Evolutionary conservation across 2,888 invertebrate genomes (phyloP), one percentile per base, ranked within the genome.

Genomic region (Nematopogon swammerdamellus): DNA sequence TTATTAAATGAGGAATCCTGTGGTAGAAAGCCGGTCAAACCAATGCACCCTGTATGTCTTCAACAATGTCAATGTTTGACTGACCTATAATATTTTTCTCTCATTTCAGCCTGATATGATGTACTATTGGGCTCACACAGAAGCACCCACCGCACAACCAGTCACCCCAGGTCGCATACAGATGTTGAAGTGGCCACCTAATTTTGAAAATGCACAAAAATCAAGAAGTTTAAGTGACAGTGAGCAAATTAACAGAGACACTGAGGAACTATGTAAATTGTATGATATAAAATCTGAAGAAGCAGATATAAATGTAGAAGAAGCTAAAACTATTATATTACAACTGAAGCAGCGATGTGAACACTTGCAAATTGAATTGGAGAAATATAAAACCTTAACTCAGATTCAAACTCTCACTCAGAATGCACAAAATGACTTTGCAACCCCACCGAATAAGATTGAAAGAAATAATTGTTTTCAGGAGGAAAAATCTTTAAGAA

Each of bases 41-140:
- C n/a, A n/a, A n/a, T 25, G 8, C 25, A 25, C 25, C 25, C 25
- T 8, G 8, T 8, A n/a, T n/a, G n/a, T 25, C 25, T 25, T 6
- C 25, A 4, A 25, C 25, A 25, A n/a, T n/a, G n/a, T n/a, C 25
- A 8, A 25, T 6, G 25, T n/a, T 25, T 25, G 25, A 25, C 25
- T 25, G 25, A 25, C 8, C 5, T 25, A 43, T 43, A 17, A 43
- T 16, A 8, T 17, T 19, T 3, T 44, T 18, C 4, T 51, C 49
- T 54, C 48, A 57, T 73, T 84, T 29, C 72, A 95, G 95, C 89
- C 92, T 52, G 92, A 90, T 70, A 83, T 91, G 63, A 92, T 93
- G 89, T 95, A 95, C 73, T 91, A 88, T 67, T 95, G 95, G 95
- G 85, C 91, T 19, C 90, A 92, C 65, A 88, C 89, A 55, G 91